Evolutionary conservation across 2,113 vertebrate genomes (phyloP).

Genomic region (Pyrgilauda ruficollis): DNA sequence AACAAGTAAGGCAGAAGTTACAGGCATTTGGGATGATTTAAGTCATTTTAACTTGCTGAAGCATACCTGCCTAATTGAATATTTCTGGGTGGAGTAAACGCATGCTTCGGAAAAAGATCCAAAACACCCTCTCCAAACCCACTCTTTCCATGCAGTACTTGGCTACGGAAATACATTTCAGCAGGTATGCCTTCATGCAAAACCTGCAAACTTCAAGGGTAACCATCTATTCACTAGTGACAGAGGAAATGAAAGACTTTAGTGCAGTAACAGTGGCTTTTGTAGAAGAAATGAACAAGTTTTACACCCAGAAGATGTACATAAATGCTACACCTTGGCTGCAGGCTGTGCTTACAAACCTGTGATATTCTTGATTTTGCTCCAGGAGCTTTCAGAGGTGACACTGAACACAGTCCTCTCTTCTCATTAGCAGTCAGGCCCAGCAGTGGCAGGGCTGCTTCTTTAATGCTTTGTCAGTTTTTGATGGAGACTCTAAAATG

Average conservation of each 20-base stretch:
- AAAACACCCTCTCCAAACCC: neutral
- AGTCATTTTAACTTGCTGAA: neutral
- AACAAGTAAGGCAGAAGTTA: neutral
- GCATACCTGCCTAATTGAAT: fast-evolving
- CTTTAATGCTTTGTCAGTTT: neutral
- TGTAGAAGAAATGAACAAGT: neutral
- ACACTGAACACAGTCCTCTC: neutral
- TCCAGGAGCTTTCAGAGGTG: neutral
- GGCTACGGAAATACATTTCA: neutral
- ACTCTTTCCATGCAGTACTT: neutral
- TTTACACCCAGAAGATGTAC: neutral
- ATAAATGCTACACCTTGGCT: neutral
- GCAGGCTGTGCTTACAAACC: neutral
- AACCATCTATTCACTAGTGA: neutral
- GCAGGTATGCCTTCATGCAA: neutral
- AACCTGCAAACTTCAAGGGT: neutral
- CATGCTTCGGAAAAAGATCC: neutral
- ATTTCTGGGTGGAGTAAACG: neutral
- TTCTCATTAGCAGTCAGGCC: neutral
- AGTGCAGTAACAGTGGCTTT: neutral
- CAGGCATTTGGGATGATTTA: neutral
- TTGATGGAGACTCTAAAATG: neutral
- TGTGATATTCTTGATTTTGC: neutral
- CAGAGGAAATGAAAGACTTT: neutral
- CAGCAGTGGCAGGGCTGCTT: neutral